Conservation (phyloP, 1,140 invertebrate species). For the Heliconius eleuchia region DNA sequence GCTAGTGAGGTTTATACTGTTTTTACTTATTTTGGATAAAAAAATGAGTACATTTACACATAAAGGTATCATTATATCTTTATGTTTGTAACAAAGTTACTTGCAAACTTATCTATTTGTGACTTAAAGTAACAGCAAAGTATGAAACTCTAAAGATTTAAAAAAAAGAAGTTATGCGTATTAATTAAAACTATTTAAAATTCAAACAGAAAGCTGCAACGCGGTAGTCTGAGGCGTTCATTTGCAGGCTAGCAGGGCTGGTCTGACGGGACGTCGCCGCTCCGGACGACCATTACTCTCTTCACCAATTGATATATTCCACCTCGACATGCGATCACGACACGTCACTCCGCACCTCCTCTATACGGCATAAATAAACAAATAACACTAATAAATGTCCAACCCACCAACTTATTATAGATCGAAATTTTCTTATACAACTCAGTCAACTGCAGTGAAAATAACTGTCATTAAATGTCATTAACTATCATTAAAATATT, state of each 20-base stretch:
- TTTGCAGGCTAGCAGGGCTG: conserved; percentile 57
- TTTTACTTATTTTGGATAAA: conserved; percentile 40
- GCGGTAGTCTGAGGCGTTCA: conserved; percentile 66
- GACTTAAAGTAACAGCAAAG: conserved; percentile 14
- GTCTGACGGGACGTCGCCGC: conserved; percentile 45
- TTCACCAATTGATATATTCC: conserved; percentile 74
- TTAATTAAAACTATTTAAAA: conserved; percentile 80
- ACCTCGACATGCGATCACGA: conserved; percentile 73
- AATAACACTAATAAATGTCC: conserved; percentile 64
- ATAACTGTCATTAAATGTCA: conserved; percentile 65
- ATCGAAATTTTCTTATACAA: conserved; percentile 65
- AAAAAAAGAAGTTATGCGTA: conserved; percentile 61
- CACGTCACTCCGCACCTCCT: conserved; percentile 62
- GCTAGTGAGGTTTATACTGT: conserved; percentile 38
- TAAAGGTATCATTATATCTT: too few relatives aligned
- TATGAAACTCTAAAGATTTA: conserved; percentile 28
- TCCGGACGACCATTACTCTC: conserved; percentile 66
- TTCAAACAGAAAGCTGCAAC: conserved; percentile 70
- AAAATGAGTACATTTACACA: not conserved
- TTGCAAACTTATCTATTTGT: not conserved
- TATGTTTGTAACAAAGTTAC: not conserved
- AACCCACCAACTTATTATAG: conserved; percentile 58
- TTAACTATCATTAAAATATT: conserved; percentile 64
- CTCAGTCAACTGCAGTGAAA: conserved; percentile 55
- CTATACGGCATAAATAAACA: conserved; percentile 56